Conservation (phyloP, 2,797 vertebrate species). For the Masticophis lateralis region DNA sequence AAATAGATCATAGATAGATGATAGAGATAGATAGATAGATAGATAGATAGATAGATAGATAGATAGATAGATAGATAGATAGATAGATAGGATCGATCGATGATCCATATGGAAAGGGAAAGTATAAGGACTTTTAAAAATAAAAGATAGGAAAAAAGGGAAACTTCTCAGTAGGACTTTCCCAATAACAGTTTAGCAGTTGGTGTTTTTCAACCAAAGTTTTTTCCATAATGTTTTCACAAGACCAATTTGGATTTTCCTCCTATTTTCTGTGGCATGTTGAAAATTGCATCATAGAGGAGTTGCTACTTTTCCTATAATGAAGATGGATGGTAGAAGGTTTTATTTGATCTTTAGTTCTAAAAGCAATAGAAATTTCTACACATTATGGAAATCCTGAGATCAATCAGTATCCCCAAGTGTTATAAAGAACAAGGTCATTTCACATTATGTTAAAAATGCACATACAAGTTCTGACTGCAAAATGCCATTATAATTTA, state of each 20-base stretch:
- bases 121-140: not conserved
- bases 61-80: not conserved
- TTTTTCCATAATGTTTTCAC: not conserved
- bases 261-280: not conserved
- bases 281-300: not conserved
- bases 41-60: no score
- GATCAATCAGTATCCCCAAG: slow-evolving; percentile 20
- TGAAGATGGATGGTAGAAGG: slow-evolving; percentile 11
- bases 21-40: not conserved
- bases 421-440: slow-evolving; percentile 18
- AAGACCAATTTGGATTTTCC: not conserved
- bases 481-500: slow-evolving; percentile 2
- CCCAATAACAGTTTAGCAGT: not conserved
- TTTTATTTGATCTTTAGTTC: slow-evolving; percentile 14
- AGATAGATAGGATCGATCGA: not conserved
- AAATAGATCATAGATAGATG: no score
- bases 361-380: not conserved
- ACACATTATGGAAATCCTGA: slow-evolving; percentile 8
- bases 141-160: not conserved
- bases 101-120: not conserved
- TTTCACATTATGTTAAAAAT: slow-evolving; percentile 18
- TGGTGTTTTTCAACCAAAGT: not conserved
- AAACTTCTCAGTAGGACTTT: not conserved
- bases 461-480: not conserved
- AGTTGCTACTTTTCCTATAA: not conserved